These are phyloP conservation scores for Malthinus flaveolus DNA, from an alignment of 2,888 invertebrate species.

Conservation along the genomic window DNA sequence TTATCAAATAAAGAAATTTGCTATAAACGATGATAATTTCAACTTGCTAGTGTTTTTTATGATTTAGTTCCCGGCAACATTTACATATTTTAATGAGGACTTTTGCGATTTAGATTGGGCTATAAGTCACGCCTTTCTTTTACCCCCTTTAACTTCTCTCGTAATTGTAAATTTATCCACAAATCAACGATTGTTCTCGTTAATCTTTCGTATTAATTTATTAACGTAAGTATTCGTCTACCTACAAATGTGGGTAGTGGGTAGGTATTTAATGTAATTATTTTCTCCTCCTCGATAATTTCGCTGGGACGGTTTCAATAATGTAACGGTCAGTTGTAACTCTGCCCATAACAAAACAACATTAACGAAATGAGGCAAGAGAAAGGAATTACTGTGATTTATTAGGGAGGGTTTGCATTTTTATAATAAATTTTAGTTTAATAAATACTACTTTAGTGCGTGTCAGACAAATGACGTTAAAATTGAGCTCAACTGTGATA, in stretches of 20 bases:
- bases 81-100: slow-evolving; percentile 50
- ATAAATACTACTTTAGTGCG: too few species aligned
- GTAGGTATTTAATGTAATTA: slow-evolving; percentile 6
- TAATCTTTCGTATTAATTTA: slow-evolving; percentile 14
- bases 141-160: slow-evolving; percentile 36
- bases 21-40: slow-evolving; percentile 43
- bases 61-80: slow-evolving; percentile 47
- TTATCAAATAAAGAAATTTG: slow-evolving; percentile 30
- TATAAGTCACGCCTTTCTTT: slow-evolving; percentile 29
- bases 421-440: too few species aligned
- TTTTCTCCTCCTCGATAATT: background rate
- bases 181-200: slow-evolving; percentile 35
- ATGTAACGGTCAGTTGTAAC: too few species aligned
- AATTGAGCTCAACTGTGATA: too few species aligned
- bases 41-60: slow-evolving; percentile 47
- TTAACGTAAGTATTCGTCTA: slow-evolving; percentile 25
- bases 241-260: slow-evolving; percentile 22
- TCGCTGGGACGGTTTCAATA: too few species aligned
- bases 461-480: too few species aligned
- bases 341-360: too few species aligned
- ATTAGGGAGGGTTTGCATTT: too few species aligned
- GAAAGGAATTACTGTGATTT: too few species aligned
- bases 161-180: slow-evolving; percentile 39
- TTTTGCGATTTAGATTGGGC: slow-evolving; percentile 43
- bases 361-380: too few species aligned